Conservation (phyloP, 2,113 vertebrate genomes). For the Salvelinus sp. region DNA sequence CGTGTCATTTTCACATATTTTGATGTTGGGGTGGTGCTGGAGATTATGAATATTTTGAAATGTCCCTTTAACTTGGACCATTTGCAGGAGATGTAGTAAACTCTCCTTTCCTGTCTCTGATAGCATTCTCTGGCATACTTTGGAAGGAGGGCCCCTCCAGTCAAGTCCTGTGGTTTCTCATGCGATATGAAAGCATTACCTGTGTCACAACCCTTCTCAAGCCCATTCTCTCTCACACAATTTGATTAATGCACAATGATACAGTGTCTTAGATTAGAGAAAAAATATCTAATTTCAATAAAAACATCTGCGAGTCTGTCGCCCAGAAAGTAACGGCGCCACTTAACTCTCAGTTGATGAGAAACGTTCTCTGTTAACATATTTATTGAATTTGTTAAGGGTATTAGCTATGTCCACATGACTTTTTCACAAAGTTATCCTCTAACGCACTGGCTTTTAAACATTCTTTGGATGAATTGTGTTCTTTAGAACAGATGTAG, state of each 20-base stretch:
- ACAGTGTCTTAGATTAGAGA: slow-evolving; percentile 27
- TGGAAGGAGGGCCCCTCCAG: slow-evolving; percentile 15
- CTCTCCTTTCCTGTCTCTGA: slow-evolving; percentile 40
- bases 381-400: slow-evolving; percentile 10
- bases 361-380: neutral
- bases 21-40: too few relatives aligned
- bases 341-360: neutral
- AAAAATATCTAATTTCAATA: slow-evolving; percentile 36
- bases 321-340: slow-evolving; percentile 5
- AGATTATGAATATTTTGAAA: too few relatives aligned
- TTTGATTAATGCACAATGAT: slow-evolving; percentile 31
- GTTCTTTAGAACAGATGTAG: neutral
- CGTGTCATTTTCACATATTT: too few relatives aligned
- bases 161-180: slow-evolving; percentile 40
- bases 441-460: neutral
- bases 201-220: slow-evolving; percentile 37
- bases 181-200: slow-evolving; percentile 39
- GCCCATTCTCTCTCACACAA: slow-evolving; percentile 10
- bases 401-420: slow-evolving; percentile 7
- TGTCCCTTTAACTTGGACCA: too few relatives aligned
- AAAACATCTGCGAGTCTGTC: slow-evolving; percentile 24
- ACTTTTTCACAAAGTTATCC: slow-evolving; percentile 1
- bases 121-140: slow-evolving; percentile 21
- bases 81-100: slow-evolving; percentile 26
- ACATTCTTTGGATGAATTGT: neutral